Base-by-base conservation (phyloP, 2,113 vertebrate species). In the Chionomys nivalis region DNA sequence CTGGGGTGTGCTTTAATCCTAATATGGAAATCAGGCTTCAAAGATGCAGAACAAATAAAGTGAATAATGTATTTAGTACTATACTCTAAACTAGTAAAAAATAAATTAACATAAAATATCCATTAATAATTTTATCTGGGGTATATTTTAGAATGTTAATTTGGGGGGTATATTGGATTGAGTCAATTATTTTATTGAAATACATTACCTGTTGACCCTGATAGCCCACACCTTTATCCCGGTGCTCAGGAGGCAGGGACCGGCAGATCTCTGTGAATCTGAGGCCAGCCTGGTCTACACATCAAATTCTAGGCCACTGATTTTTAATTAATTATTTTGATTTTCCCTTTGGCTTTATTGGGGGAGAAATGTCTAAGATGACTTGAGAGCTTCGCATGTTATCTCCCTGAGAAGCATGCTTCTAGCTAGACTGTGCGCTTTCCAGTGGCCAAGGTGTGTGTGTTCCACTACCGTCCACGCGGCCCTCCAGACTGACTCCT, bases 91-190 rank as follows among this genome's bases (percentile, higher is more conserved):
- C 7, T 77, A 47, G 28, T 49, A 49, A 68, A 66, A 68, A 33
- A 33, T 68, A 58, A 81, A 81, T 81, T 55, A 81, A 58, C 52
- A n/a, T 81, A 31, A 90, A 79, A 28, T 44, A 82, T 81, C 68
- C 75, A 85, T 31, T 88, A 90, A n/a, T 83, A 68, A 49, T 89
- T 95, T 94, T 47, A 82, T 31, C 36, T 36, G 65, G 63, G 58
- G n/a, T 77, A 26, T 2, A 52, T 61, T 87, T 94, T 95, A 23
- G 70, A 90, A 85, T 87, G 24, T 87, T 36, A 61, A 83, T 83
- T 58, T 96, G 55, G 33, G 33, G 6, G 14, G 26, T 13, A n/a
- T 14, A 52, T 31, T 87, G 66, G 2, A 7, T 68, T 90, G 42
- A 77, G 76, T 89, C 77, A 89, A 66, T 90, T 68, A 14, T 39